Base-by-base conservation (phyloP, 2,888 invertebrate genomes). In the Rhaphigaster nebulosa region DNA sequence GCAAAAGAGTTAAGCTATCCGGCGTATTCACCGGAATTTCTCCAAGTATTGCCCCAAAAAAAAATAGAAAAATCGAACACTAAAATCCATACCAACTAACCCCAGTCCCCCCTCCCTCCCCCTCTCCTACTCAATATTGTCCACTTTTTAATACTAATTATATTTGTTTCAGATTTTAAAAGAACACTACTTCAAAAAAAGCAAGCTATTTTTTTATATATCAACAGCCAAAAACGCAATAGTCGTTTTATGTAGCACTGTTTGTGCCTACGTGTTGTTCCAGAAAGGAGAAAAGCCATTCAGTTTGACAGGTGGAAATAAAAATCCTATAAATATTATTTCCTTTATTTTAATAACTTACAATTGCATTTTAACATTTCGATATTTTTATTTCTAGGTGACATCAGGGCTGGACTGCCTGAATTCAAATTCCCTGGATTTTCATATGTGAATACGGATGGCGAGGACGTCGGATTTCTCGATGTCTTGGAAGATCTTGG, bases 211-310 rank as follows among this genome's bases (percentile, higher is more conserved):
- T 87, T 90, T 90, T 70, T 90, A 90, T 65, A 34, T 90, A 8
- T 90, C 90, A 26, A 88, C 88, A 1, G 87, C 90, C 20, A 90
- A 90, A 90, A 87, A 70, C 38, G 87, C 90, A 15, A 54, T 90
- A 23, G 76, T 90, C 26, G 90, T 90, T 76, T 50, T 90, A 29
- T n/a, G 65, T 20, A 87, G 87, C 13, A 65, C 90, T 15, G 38
- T 87, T 8, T 29, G 65, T 18, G 88, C 90, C 26, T 90, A 87
- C 26, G 13, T 52, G 2, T 90, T 90, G 4, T 52, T 87, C 50
- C 52, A 29, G 15, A 34, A 70, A 29, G 90, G 88, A 10, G 12
- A 54, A 41, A 52, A 8, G 18, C 90, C 90, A 1, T 90, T 90
- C 34, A 12, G 52, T 13, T 50, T 90, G 23, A 90, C 90, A 87